Conservation (phyloP, 2,888 invertebrate species). For the Orthonychiurus folsomi region DNA sequence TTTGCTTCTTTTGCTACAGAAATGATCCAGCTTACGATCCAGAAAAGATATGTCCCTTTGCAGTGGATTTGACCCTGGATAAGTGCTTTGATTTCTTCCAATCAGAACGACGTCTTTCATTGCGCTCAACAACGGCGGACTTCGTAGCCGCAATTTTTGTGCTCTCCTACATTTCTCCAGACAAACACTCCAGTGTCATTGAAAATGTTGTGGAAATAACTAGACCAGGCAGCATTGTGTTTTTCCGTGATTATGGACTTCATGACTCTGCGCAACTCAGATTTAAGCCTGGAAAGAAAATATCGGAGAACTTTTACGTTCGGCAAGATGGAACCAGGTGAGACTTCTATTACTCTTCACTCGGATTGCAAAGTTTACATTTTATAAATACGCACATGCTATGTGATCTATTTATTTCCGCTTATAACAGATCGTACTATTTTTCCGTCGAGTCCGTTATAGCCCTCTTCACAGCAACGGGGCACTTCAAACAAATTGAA, state of each 20-base stretch:
- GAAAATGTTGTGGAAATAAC: conserved; percentile 58
- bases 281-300: conserved; percentile 83
- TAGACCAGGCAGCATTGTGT: conserved; percentile 67
- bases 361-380: conserved; percentile 18
- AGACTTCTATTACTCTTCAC: no score
- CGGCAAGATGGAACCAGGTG: conserved; percentile 92
- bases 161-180: conserved; percentile 84
- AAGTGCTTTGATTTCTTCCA: no score
- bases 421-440: conserved; percentile 59
- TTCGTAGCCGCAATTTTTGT: conserved; percentile 88
- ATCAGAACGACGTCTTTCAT: no score
- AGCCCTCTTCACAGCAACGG: conserved; percentile 56
- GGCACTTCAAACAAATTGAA: conserved; percentile 56
- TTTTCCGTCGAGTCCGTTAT: conserved; percentile 64
- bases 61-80: conserved; percentile 70
- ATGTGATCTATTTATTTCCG: not conserved
- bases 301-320: conserved; percentile 89
- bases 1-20: no score
- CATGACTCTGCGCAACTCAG: conserved; percentile 91
- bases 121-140: conserved; percentile 51
- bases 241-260: conserved; percentile 92
- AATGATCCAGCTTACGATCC: conserved; percentile 55
- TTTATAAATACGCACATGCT: not conserved
- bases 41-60: conserved; percentile 63
- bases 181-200: conserved; percentile 56